phyloP scores from a whole-genome alignment of 1,140 invertebrate species.

The Micrasema longulum region DNA sequence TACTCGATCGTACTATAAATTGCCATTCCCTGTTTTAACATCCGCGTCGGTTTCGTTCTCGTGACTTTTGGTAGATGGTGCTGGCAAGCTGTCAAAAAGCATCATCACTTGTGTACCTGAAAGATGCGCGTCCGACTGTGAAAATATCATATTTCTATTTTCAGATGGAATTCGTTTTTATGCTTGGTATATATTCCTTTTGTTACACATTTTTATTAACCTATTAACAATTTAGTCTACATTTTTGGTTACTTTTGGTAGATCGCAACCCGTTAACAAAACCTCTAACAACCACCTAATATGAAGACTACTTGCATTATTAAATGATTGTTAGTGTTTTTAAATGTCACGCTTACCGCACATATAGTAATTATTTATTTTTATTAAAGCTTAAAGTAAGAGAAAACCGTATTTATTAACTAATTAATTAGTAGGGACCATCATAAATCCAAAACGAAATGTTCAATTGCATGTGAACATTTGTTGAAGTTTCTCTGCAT shows the following conservation, averaged over 20 bases:
- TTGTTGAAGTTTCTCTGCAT: too few relatives aligned
- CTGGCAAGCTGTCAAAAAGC: conserved; percentile 37
- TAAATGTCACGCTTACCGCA: too few relatives aligned
- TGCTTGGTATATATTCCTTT: conserved; percentile 39
- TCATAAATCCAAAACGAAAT: too few relatives aligned
- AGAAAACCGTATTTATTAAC: too few relatives aligned
- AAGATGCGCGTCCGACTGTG: conserved; percentile 35
- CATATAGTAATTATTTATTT: too few relatives aligned
- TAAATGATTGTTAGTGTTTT: too few relatives aligned
- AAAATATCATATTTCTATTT: conserved; percentile 46
- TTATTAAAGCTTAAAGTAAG: too few relatives aligned
- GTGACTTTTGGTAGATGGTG: conserved; percentile 33
- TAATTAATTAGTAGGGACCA: too few relatives aligned
- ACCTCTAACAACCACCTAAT: conserved; percentile 18
- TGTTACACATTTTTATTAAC: conserved; percentile 25
- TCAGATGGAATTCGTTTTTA: conserved; percentile 42
- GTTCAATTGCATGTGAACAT: too few relatives aligned
- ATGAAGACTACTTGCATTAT: too few relatives aligned
- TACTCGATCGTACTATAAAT: neutral
- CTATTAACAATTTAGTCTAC: too few relatives aligned
- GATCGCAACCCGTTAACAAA: conserved; percentile 6
- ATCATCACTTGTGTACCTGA: conserved; percentile 34
- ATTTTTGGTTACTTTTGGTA: too few relatives aligned
- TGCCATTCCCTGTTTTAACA: conserved; percentile 9
- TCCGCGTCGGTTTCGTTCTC: conserved; percentile 7